Base-by-base conservation (phyloP, 2,113 vertebrate species). In the Lasiurus cinereus region DNA sequence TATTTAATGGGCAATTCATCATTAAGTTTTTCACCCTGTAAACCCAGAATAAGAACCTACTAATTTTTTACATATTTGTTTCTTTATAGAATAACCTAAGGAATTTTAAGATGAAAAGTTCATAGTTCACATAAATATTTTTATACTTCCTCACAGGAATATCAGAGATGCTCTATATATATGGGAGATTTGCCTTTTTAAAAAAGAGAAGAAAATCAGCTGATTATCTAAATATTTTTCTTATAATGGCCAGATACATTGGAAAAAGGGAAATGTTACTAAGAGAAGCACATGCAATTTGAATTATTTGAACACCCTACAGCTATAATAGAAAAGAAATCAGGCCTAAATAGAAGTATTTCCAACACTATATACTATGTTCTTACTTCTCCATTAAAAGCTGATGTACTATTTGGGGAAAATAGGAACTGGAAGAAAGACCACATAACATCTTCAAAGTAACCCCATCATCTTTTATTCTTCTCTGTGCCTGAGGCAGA, bases 391-490 rank as follows among this genome's bases (percentile, higher is more conserved):
- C 54, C 74, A 67, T 80, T 95, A 94, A 95, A 96, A 96, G 31
- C 52, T 69, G 19, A 84, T 50, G 39, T 54, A 39, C 29, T 74
- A 6, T 85, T 92, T 62, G 39, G 39, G 50, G 16, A 89, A 94
- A 90, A 90, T 50, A 78, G 29, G 11, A 86, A 62, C 76, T 90
- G 27, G 43, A 74, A 79, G 62, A 94, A 92, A 83, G 59, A 59
- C 27, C 66, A 90, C 54, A 93, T 97, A 91, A 74, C 52, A 88
- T 88, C 80, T 94, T 96, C 92, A 97, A 92, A 97, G 67, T 19
- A 67, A 74, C 18, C 54, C 33, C 88, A 56, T 90, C 70, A 83
- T 36, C 70, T 93, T 96, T 91, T 89, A 39, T 89, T 50, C 64
- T 78, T 95, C 31, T 85, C 27, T 83, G 29, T 91, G 93, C 59